A percentile compares a stretch with the other conserved stretches of the same genome.
Evolutionary conservation across 2,888 invertebrate species (phyloP).

Genomic region (Eubasilissa splendida): DNA sequence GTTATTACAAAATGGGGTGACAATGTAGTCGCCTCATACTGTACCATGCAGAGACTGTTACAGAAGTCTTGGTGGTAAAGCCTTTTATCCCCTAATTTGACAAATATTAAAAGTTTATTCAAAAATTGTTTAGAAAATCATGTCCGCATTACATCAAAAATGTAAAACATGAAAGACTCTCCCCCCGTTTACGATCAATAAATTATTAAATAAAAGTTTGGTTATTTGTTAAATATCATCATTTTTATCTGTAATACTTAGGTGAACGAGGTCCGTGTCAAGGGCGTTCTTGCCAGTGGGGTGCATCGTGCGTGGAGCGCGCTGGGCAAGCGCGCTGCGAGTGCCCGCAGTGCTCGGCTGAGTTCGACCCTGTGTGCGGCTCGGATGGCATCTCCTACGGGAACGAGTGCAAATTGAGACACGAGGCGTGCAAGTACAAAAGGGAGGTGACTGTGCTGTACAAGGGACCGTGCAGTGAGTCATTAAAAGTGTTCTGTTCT

Average conservation of each 20-base stretch:
- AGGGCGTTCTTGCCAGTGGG: conserved; percentile 82
- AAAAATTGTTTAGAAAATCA: no score
- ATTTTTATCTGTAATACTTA: conserved; percentile 60
- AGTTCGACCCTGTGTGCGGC: conserved; percentile 89
- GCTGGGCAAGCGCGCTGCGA: conserved; percentile 83
- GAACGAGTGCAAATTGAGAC: conserved; percentile 86
- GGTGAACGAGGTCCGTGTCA: conserved; percentile 80
- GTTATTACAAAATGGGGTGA: no score
- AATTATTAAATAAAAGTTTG: no score
- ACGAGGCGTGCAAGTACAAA: conserved; percentile 84
- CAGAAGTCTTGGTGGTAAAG: no score
- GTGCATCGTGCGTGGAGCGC: conserved; percentile 82
- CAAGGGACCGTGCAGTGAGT: conserved; percentile 90
- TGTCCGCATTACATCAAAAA: no score
- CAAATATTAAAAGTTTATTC: no score
- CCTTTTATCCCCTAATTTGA: no score
- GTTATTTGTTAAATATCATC: no score
- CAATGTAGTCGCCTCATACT: no score
- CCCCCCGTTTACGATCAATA: no score
- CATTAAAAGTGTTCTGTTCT: background rate
- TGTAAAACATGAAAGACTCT: no score
- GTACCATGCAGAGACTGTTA: no score
- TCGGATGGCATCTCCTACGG: conserved; percentile 88
- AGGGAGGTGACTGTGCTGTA: conserved; percentile 84
- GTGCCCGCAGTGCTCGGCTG: conserved; percentile 87